Percentiles rank a stretch among this genome's conserved stretches.
phyloP scores from a whole-genome alignment of 2,113 vertebrate genomes.

The Symphodus melops region DNA sequence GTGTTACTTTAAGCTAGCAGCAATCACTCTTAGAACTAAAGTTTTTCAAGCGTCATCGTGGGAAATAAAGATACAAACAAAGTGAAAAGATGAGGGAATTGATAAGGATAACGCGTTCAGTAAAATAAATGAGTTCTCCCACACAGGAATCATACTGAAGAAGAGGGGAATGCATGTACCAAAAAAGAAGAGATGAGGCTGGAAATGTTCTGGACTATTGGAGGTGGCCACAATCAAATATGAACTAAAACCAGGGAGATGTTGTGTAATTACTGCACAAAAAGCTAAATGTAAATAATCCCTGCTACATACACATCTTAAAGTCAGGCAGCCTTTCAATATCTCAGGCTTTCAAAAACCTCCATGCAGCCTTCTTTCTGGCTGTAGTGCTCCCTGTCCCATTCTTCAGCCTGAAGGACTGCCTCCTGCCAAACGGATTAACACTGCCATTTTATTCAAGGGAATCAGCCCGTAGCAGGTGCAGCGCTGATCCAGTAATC shows the following conservation, averaged over 20 bases:
- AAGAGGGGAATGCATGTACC: too few relatives aligned
- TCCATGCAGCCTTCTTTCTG: slow-evolving; percentile 28
- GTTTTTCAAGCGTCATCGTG: too few relatives aligned
- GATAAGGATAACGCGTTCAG: neutral
- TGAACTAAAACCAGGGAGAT: neutral
- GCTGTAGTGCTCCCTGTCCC: slow-evolving; percentile 41
- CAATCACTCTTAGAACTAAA: too few relatives aligned
- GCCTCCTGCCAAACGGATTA: slow-evolving; percentile 49
- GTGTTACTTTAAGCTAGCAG: too few relatives aligned
- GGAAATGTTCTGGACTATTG: neutral
- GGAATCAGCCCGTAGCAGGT: slow-evolving; percentile 56
- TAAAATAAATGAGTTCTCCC: too few relatives aligned
- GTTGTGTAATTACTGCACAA: neutral
- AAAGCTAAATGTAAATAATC: neutral
- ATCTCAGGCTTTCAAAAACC: slow-evolving; percentile 12
- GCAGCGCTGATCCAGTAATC: slow-evolving; percentile 66
- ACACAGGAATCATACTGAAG: too few relatives aligned
- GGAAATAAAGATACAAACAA: neutral
- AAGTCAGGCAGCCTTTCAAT: slow-evolving; percentile 21
- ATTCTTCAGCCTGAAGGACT: slow-evolving; percentile 51
- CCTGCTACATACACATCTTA: neutral
- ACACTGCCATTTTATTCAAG: slow-evolving; percentile 56
- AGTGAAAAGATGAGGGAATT: too few relatives aligned
- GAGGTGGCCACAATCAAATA: neutral
- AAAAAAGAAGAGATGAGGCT: neutral